Evolutionary conservation across 2,113 vertebrate genomes (phyloP), one percentile per base, ranked within the genome.

Genomic region (Mustela nigripes): DNA sequence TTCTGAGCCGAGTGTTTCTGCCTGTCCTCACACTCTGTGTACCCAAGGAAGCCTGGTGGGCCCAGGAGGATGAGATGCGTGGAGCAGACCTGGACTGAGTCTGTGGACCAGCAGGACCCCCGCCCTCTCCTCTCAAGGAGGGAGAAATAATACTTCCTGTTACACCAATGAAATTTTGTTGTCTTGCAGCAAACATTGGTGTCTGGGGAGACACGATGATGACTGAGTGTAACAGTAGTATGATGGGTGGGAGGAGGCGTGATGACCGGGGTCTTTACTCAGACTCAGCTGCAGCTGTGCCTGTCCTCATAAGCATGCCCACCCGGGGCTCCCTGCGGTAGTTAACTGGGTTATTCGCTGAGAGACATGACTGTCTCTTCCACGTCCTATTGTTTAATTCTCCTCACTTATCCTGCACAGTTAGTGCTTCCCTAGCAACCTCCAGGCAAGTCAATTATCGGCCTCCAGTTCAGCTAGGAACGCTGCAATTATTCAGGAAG

Each of bases 391-490:
- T 76, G 90, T 88, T 24, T 87, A 76, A 71, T 24, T 87, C 3
- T 9, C 14, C 9, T 84, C 42, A 36, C 56, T 48, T 39, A 96
- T 71, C 96, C 84, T 18, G 4, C 90, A 62, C 89, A 39, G 16
- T 79, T 71, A 89, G 24, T 89, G 84, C 93, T 98, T 98, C 96
- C 84, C 95, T 95, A 96, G 97, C 97, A 98, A 97, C 95, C 69
- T 98, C 85, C 95, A 98, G 89, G 94, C 42, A 94, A 97, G 71
- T 97, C 95, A 98, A 92, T 98, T 97, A 96, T 19, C 79, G 97
- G 91, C 86, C 60, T 76, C 69, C 89, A 96, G 96, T 96, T 95
- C 24, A 14, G 58, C 56, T 86, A 96, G 78, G 96, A 98, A 86
- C 39, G 76, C 39, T 94, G 60, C 39, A 93, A 91, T 97, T 98